These are phyloP conservation scores for Stramonita haemastoma DNA, from an alignment of 2,888 invertebrate genomes.

Conservation along the genomic window DNA sequence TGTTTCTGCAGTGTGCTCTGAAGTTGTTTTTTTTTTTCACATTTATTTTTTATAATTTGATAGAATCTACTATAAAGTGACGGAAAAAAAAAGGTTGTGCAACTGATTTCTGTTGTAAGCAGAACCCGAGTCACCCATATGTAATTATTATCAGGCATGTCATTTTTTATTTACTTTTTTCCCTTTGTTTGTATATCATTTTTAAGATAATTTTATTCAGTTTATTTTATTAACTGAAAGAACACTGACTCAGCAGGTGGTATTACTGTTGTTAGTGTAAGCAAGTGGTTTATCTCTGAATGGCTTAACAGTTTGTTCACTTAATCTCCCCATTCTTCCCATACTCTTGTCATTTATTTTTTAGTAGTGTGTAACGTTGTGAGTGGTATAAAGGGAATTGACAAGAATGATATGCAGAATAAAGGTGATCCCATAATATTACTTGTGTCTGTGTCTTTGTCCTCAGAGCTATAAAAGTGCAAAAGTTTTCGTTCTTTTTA, in stretches of 20 bases:
- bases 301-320: not conserved
- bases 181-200: not conserved
- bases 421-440: constrained; percentile 39
- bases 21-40: too few species aligned
- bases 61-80: too few species aligned
- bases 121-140: not conserved
- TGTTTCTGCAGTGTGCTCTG: too few species aligned
- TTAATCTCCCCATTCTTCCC: not conserved
- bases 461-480: too few species aligned
- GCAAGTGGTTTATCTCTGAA: not conserved
- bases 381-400: constrained; percentile 35
- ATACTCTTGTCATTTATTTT: constrained; percentile 8
- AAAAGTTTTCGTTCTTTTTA: too few species aligned
- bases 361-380: constrained; percentile 23
- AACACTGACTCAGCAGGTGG: not conserved
- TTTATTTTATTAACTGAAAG: not conserved
- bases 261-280: not conserved
- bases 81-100: not conserved
- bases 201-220: not conserved
- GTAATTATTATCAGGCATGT: not conserved
- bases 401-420: constrained; percentile 41
- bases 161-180: not conserved
- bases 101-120: not conserved
- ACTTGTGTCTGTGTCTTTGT: not conserved
- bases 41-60: too few species aligned